A percentile compares a stretch with the other conserved stretches of the same genome.
Evolutionary conservation across 1,140 invertebrate genomes (phyloP).

Genomic region (Drosophila cardini): DNA sequence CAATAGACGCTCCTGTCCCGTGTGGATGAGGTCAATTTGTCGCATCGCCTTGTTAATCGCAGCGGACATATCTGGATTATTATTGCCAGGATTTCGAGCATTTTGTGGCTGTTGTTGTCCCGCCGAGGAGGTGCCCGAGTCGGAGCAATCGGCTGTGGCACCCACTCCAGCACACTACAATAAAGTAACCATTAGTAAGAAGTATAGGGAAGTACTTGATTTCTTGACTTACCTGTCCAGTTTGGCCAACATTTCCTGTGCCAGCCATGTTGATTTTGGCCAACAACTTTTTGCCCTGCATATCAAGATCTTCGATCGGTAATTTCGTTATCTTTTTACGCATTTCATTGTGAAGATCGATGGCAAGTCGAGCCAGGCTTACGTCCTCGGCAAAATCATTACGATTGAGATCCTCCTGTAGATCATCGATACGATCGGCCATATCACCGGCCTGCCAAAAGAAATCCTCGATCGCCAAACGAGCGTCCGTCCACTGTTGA

Average conservation of each 20-base stretch:
- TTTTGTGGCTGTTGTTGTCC: slow-evolving; percentile 50
- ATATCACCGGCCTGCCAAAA: slow-evolving; percentile 97
- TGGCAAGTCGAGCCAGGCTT: slow-evolving; percentile 93
- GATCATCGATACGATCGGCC: slow-evolving; percentile 94
- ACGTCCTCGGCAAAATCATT: slow-evolving; percentile 97
- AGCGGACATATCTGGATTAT: slow-evolving; percentile 90
- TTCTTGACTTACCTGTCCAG: slow-evolving; percentile 50
- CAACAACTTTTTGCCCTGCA: slow-evolving; percentile 86
- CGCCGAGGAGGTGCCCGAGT: slow-evolving; percentile 72
- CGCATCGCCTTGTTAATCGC: slow-evolving; percentile 89
- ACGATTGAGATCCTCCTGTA: slow-evolving; percentile 95
- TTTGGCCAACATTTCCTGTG: slow-evolving; percentile 39
- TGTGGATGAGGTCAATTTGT: slow-evolving; percentile 93
- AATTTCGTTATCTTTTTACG: slow-evolving; percentile 97
- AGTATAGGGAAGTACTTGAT: not conserved
- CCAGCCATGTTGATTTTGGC: slow-evolving; percentile 73
- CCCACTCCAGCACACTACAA: slow-evolving; percentile 48
- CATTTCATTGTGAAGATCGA: slow-evolving; percentile 97
- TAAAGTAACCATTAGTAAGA: not conserved
- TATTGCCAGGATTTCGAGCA: slow-evolving; percentile 38
- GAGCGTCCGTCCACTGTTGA: slow-evolving; percentile 97
- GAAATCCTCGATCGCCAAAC: slow-evolving; percentile 97
- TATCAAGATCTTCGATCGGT: slow-evolving; percentile 96
- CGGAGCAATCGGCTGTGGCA: slow-evolving; percentile 61
- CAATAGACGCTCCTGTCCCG: slow-evolving; percentile 94